These are phyloP conservation scores for Ypsolopha sequella DNA, from an alignment of 2,888 invertebrate genomes.

Conservation along the genomic window DNA sequence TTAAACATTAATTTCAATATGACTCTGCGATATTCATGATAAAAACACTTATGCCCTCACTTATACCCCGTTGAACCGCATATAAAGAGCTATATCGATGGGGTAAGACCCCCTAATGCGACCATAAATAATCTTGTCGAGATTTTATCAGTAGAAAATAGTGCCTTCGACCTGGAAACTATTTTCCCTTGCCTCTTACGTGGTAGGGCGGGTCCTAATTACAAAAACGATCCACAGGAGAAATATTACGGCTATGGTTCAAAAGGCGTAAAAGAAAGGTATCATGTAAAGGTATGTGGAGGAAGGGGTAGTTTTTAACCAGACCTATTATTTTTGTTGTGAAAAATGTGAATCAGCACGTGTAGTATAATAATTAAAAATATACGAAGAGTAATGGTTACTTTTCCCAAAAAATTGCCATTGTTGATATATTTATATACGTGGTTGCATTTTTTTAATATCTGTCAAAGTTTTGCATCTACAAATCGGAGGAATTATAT, in stretches of 20 bases:
- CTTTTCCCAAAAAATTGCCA: too few species aligned
- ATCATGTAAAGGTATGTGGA: too few species aligned
- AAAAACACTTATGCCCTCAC: slow-evolving; percentile 19
- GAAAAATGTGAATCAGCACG: not conserved
- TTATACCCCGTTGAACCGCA: slow-evolving; percentile 31
- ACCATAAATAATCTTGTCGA: slow-evolving; percentile 66
- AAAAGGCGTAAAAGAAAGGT: too few species aligned
- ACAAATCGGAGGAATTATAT: too few species aligned
- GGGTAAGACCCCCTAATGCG: slow-evolving; percentile 59
- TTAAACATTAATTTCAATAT: too few species aligned
- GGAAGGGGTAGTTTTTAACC: too few species aligned
- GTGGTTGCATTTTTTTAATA: too few species aligned
- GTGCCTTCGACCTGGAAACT: slow-evolving; percentile 50
- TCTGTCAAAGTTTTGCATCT: too few species aligned
- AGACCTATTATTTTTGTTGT: not conserved
- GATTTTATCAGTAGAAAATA: slow-evolving; percentile 65
- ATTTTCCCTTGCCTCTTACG: slow-evolving; percentile 33
- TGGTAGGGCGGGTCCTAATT: slow-evolving; percentile 51
- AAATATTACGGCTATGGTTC: not conserved
- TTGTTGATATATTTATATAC: too few species aligned
- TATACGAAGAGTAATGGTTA: too few species aligned
- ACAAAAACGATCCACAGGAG: slow-evolving; percentile 17
- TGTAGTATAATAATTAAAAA: too few species aligned
- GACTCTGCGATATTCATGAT: not conserved
- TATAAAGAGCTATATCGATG: slow-evolving; percentile 61